Percentiles rank a stretch among this genome's conserved stretches.
Conservation (phyloP, 2,113 vertebrate species). For the Nibea albiflora region DNA sequence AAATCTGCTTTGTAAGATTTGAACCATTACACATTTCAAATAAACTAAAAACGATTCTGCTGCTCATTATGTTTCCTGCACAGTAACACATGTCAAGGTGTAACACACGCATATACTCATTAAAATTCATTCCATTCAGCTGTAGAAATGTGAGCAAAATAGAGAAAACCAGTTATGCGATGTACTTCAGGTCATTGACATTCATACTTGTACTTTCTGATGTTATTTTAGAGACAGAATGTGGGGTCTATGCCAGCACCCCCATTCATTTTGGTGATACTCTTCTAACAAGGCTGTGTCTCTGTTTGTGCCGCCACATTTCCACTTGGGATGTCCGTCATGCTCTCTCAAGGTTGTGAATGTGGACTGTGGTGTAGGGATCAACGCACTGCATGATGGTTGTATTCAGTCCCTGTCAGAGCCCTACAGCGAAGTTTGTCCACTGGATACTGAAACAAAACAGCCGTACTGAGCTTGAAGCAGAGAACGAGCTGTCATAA, state of each 20-base stretch:
- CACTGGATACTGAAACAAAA: slow-evolving; percentile 5
- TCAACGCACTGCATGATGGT: slow-evolving; percentile 29
- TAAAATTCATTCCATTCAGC: background rate
- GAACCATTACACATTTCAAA: background rate
- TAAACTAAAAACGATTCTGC: no score
- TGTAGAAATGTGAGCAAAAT: background rate
- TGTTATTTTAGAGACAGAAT: slow-evolving; percentile 13
- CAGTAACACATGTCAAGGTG: no score
- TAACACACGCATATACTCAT: background rate
- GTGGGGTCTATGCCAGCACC: slow-evolving; percentile 12
- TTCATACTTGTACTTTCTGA: background rate
- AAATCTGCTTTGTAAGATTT: background rate
- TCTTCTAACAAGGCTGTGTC: slow-evolving; percentile 21
- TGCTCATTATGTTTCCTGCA: no score
- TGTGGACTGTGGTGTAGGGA: slow-evolving; percentile 4
- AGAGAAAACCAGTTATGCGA: background rate
- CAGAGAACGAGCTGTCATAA: background rate
- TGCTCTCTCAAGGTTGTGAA: slow-evolving; percentile 27
- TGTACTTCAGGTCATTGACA: background rate
- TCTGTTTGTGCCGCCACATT: background rate
- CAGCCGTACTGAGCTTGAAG: background rate
- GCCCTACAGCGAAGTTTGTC: slow-evolving; percentile 2
- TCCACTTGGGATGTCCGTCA: slow-evolving; percentile 35
- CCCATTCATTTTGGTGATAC: slow-evolving; percentile 3
- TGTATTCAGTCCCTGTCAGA: background rate